phyloP scores from a whole-genome alignment of 2,113 vertebrate genomes.

The Brachyhypopomus occidentalis region DNA sequence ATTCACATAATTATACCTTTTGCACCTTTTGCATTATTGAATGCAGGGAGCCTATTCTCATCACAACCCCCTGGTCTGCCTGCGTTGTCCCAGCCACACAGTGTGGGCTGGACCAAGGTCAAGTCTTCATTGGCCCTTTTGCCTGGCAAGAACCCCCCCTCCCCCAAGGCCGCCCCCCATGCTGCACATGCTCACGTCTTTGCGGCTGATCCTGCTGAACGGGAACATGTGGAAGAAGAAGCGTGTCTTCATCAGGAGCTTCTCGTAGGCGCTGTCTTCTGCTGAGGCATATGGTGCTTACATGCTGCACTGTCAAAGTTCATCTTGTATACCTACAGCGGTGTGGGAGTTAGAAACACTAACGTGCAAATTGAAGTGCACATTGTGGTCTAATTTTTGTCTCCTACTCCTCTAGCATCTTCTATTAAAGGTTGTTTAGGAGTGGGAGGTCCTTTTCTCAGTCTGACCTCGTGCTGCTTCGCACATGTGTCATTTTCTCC shows the following conservation, averaged over 20 bases:
- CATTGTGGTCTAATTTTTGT: background rate
- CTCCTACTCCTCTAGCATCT: background rate
- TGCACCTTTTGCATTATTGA: slow-evolving; percentile 2
- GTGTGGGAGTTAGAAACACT: slow-evolving; percentile 7
- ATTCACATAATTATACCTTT: slow-evolving; percentile 1
- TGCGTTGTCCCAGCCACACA: slow-evolving; percentile 79
- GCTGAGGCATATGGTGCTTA: slow-evolving; percentile 75
- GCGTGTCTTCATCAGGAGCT: slow-evolving; percentile 76
- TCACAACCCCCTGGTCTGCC: slow-evolving; percentile 37
- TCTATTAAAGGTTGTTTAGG: background rate
- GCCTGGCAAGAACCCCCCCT: slow-evolving; percentile 71
- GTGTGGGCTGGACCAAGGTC: slow-evolving; percentile 73
- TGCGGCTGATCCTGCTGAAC: slow-evolving; percentile 75
- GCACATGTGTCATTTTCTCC: slow-evolving; percentile 77
- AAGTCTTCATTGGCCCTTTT: slow-evolving; percentile 78
- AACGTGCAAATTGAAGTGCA: background rate
- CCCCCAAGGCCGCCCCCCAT: slow-evolving; percentile 75
- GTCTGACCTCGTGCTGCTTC: slow-evolving; percentile 39
- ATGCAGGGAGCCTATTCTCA: background rate
- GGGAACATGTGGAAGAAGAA: slow-evolving; percentile 80
- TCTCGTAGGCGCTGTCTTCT: slow-evolving; percentile 76
- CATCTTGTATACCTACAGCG: slow-evolving; percentile 75
- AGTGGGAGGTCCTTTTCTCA: background rate
- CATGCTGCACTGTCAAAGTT: slow-evolving; percentile 79
- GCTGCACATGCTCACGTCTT: slow-evolving; percentile 77